A percentile compares a stretch with the other conserved stretches of the same genome.
These are phyloP conservation scores for Crocuta crocuta DNA, from an alignment of 2,113 vertebrate species.

Conservation along the genomic window DNA sequence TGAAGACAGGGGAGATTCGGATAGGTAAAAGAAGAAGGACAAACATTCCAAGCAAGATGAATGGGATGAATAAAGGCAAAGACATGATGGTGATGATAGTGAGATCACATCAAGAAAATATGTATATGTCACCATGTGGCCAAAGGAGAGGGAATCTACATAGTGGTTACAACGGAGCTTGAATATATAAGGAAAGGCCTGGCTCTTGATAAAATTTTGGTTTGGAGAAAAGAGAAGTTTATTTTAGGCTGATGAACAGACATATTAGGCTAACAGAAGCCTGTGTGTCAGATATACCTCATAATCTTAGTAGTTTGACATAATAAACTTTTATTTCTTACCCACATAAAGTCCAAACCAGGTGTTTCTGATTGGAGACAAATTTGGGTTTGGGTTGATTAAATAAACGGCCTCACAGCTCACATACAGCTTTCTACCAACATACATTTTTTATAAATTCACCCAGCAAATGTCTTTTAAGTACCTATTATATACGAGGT, in stretches of 20 bases:
- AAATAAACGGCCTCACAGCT: neutral
- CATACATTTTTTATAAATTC: neutral
- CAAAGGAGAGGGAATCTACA: neutral
- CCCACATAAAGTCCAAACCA: neutral
- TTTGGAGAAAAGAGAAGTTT: neutral
- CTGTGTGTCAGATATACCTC: neutral
- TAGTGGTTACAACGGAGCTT: neutral
- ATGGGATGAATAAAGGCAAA: neutral
- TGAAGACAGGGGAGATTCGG: neutral
- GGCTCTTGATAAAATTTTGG: neutral
- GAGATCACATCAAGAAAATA: neutral
- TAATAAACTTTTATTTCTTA: neutral
- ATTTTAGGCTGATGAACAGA: neutral
- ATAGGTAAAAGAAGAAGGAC: neutral
- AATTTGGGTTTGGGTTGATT: neutral
- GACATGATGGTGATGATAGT: neutral
- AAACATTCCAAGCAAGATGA: neutral
- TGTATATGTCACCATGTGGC: neutral
- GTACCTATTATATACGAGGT: neutral
- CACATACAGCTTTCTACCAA: neutral
- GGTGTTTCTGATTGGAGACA: slow-evolving; percentile 4
- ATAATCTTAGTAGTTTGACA: neutral
- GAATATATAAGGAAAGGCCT: neutral
- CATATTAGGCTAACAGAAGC: neutral
- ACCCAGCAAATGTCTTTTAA: slow-evolving; percentile 21